Evolutionary conservation across 2,113 vertebrate genomes (phyloP), one percentile per base, ranked within the genome.

Genomic region (Lasiurus borealis): DNA sequence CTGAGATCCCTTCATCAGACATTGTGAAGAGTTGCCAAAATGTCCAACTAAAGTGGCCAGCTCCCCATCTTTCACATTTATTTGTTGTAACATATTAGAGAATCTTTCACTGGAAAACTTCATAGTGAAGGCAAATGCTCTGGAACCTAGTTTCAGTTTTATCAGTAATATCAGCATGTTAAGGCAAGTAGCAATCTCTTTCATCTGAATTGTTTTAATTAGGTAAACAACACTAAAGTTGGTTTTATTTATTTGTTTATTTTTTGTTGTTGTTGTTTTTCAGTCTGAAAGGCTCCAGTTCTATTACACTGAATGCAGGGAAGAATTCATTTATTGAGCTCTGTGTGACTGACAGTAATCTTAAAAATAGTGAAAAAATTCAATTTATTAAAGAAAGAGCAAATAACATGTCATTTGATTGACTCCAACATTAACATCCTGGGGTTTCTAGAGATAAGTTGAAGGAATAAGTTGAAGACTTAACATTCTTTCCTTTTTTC

Each of bases 131-230:
- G 48, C 10, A 44, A 57, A 36, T 59, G 16, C 4, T n/a, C 44
- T 62, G 15, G 72, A 80, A 59, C 18, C 46, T 8, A 78, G 44
- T 29, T 29, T 19, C 68, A 21, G 40, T 34, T 50, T 76, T 50
- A 18, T 19, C 69, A 48, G 16, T 19, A 31, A 76, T 1, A 76
- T n/a, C 48, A 64, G 16, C 52, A 5, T 6, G 0, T 10, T 50
- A 72, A 15, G 46, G 44, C 71, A 66, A 40, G 50, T 21, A 78
- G 9, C 31, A 81, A 8, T 76, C 34, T 84, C 31, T 76, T 81
- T 84, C 36, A 62, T 13, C 29, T 48, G 62, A 59, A 83, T 59
- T 85, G 46, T 62, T 80, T 93, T 86, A 86, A 93, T 77, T 85
- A 80, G 66, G 54, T 18, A 80, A 84, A 62, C 8, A 89, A 50